Base-by-base conservation (phyloP, 2,888 invertebrate species). In the Brachyptera risi region DNA sequence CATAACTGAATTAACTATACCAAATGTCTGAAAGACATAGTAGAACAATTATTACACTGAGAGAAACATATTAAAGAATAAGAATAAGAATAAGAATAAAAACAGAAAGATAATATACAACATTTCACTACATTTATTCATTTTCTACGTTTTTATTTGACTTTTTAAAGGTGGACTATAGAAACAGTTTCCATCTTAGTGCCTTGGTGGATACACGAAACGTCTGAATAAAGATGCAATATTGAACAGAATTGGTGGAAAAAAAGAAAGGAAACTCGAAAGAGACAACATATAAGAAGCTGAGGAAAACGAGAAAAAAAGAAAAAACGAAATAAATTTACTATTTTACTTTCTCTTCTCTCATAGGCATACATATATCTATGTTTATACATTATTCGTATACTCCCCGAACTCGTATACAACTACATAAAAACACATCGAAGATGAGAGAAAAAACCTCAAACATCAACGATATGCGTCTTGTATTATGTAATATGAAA, bases 221-320 rank as follows among this genome's bases (percentile, higher is more conserved):
- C 49, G 15, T 9, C 21, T 13, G 27, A 57, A 61, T 61, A 61
- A 61, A 61, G 38, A 61, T 61, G 47, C 35, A 61, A 61, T 61
- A 61, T 61, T 61, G 56, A 61, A 49, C 56, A 61, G 26, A 19
- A 26, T 31, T 17, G 40, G 24, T 37, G 9, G 50, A 19, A 9
- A 1, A n/a, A n/a, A n/a, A n/a, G n/a, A n/a, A n/a, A n/a, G n/a
- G n/a, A n/a, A n/a, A n/a, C n/a, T n/a, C n/a, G n/a, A n/a, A n/a
- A n/a, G n/a, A n/a, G n/a, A n/a, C n/a, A n/a, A n/a, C n/a, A n/a
- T n/a, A n/a, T n/a, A n/a, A n/a, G n/a, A n/a, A 35, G 24, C 31
- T 24, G 51, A 51, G 26, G 26, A 19, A 54, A 54, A 23, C 15
- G 40, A 9, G 23, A 38, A n/a, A 40, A 38, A 37, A 40, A 35